These are phyloP conservation scores for Hydrozoanthus gracilis DNA, from an alignment of 92 coral and sea anemone genomes.

Conservation along the genomic window DNA sequence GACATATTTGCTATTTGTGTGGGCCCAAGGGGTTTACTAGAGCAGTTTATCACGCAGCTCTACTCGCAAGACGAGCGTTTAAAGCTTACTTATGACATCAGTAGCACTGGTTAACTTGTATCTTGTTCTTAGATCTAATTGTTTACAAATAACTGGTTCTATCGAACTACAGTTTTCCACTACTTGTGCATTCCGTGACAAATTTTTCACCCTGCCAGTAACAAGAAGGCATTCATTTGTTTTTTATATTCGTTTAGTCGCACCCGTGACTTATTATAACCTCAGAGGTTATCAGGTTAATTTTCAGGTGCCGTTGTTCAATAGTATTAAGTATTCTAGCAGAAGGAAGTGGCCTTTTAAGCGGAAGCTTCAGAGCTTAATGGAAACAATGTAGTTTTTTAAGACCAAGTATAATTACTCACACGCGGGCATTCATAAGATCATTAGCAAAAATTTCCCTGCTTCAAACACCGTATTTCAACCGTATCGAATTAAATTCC, in stretches of 20 bases:
- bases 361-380: not conserved
- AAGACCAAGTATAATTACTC: no score
- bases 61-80: conserved; percentile 23
- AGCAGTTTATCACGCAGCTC: conserved; percentile 5
- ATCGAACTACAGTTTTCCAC: conserved; percentile 21
- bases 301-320: conserved; percentile 33
- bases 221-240: conserved; percentile 39
- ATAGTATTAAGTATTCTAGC: conserved; percentile 18
- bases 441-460: not conserved
- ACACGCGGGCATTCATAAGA: not conserved
- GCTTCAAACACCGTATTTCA: no score
- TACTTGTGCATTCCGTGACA: conserved; percentile 19
- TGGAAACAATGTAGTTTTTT: not conserved
- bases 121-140: conserved; percentile 29
- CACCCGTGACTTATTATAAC: conserved; percentile 52
- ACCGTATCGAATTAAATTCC: no score
- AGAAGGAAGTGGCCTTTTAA: not conserved
- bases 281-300: conserved; percentile 58
- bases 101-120: not conserved
- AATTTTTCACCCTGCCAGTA: conserved; percentile 29
- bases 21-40: conserved; percentile 16
- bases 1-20: conserved; percentile 32
- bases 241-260: conserved; percentile 29
- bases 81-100: conserved; percentile 30
- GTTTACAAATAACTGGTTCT: conserved; percentile 25